phyloP scores from a whole-genome alignment of 1,140 invertebrate genomes.

The Himalopsyche phryganea region DNA sequence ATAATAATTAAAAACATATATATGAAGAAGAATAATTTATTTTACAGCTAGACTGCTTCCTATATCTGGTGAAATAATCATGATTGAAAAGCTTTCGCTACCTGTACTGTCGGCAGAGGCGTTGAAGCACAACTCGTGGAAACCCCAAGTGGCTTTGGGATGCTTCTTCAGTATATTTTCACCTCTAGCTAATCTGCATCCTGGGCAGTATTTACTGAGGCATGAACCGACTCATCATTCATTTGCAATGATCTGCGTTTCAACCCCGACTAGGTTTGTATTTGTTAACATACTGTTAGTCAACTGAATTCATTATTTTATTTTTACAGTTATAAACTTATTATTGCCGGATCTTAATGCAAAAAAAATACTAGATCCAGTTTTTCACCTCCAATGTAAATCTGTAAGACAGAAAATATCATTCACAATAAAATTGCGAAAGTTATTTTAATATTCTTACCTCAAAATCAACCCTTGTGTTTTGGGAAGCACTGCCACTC shows the following conservation, averaged over 20 bases:
- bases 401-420: no score
- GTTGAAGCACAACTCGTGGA: constrained; percentile 40
- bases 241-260: constrained; percentile 42
- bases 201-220: constrained; percentile 46
- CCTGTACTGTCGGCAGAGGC: constrained; percentile 41
- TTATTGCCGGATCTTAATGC: background rate
- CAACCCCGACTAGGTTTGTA: constrained; percentile 22
- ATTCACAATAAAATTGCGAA: no score
- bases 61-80: constrained; percentile 40
- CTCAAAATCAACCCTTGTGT: no score
- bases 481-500: no score
- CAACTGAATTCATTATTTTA: background rate
- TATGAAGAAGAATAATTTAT: no score
- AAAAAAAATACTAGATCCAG: background rate
- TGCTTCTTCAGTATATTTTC: constrained; percentile 45
- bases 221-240: constrained; percentile 43
- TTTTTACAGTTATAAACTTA: background rate
- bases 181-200: constrained; percentile 35
- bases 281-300: background rate
- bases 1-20: no score
- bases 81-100: constrained; percentile 43
- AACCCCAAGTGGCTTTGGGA: constrained; percentile 38
- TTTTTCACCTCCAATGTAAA: no score
- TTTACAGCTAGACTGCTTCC: constrained; percentile 42
- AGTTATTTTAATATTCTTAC: no score